Conservation (phyloP, 2,113 vertebrate genomes). For the Cephalopholis sonnerati region DNA sequence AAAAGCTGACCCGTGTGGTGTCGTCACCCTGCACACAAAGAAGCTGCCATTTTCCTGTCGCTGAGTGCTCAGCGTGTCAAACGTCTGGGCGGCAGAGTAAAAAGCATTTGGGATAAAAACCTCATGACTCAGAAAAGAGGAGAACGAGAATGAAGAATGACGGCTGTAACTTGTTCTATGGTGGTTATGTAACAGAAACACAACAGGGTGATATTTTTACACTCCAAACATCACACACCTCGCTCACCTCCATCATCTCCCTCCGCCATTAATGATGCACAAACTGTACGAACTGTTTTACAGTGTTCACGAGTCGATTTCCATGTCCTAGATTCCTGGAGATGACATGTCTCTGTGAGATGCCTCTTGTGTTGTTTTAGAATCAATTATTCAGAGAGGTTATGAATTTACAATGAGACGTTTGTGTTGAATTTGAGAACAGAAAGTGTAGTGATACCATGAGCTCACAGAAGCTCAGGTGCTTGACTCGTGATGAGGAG, state of each 20-base stretch:
- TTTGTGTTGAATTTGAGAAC: slow-evolving; percentile 15
- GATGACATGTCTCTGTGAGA: slow-evolving; percentile 39
- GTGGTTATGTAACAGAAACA: slow-evolving; percentile 44
- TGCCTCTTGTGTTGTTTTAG: slow-evolving; percentile 44
- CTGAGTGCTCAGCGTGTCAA: neutral
- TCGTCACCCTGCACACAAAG: neutral
- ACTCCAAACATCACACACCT: slow-evolving; percentile 40
- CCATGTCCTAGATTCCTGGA: slow-evolving; percentile 55
- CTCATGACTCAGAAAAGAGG: neutral
- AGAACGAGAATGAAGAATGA: neutral
- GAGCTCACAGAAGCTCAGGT: neutral
- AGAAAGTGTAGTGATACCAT: slow-evolving; percentile 1
- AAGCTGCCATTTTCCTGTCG: neutral
- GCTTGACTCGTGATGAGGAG: too few relatives aligned
- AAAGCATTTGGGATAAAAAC: neutral
- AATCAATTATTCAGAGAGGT: slow-evolving; percentile 55
- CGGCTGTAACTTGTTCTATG: neutral
- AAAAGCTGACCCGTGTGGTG: neutral
- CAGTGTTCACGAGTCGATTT: slow-evolving; percentile 1
- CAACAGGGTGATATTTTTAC: slow-evolving; percentile 53
- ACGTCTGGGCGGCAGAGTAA: neutral
- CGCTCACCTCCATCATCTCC: slow-evolving; percentile 35
- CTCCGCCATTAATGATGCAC: slow-evolving; percentile 49
- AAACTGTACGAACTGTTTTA: slow-evolving; percentile 34
- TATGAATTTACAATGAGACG: slow-evolving; percentile 49